Evolutionary conservation across 2,113 vertebrate genomes (phyloP), one percentile per base, ranked within the genome.

Genomic region (Penelope pileata): DNA sequence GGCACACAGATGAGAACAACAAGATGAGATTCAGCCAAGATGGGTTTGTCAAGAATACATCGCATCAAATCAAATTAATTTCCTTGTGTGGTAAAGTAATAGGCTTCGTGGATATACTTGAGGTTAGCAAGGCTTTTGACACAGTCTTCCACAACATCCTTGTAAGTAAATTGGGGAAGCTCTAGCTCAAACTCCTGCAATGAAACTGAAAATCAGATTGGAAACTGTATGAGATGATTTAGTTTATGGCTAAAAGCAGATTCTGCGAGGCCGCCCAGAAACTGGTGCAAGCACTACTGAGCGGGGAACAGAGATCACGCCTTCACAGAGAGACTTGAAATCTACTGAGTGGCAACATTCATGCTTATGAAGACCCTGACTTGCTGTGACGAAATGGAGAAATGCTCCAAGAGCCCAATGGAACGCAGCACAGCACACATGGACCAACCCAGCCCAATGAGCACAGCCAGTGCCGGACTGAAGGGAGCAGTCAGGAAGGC

Each of bases 61-160:
- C 83, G 75, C 86, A 74, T 77, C 90, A 91, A 96, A 94, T 90
- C 82, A 83, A 79, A 85, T 95, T 87, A 79, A 96, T 91, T 95
- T 94, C 79, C 48, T 77, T 50, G 22, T 80, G 90, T 74, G 80
- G 76, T 90, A 80, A 95, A 96, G 64, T 86, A 90, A 94, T 90
- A 81, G 86, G 83, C 88, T 95, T 90, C 27, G 4, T 86, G 68
- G 86, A 88, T 88, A 54, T 59, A 58, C 76, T 86, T 81, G 83
- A 86, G 85, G 86, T 70, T 93, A 80, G 92, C 72, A 62, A 80
- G 85, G 83, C 93, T 96, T 92, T 77, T 73, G 79, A 83, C 60
- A 62, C 17, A 56, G 53, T 79, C 67, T 93, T 88, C 90, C 75
- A 64, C 36, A 91, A 67, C 62, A 79, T 76, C 74, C 54, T 90